These are phyloP conservation scores for Sardinella longiceps DNA, from an alignment of 2,797 vertebrate genomes.

Conservation along the genomic window DNA sequence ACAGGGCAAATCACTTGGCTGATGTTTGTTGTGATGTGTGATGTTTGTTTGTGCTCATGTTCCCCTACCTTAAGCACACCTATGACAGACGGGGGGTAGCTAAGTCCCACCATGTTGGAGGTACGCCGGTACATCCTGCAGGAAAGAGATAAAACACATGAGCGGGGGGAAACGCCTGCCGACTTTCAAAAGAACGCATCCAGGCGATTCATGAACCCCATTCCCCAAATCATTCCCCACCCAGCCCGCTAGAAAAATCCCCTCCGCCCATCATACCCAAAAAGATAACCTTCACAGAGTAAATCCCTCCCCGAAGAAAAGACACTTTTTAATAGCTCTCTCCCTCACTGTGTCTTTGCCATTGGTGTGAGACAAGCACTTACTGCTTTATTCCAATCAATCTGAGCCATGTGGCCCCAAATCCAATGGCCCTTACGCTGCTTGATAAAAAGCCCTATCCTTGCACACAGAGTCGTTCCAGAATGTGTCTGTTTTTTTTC, in stretches of 20 bases:
- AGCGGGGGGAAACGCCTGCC: not conserved
- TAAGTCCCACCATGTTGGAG: conserved; percentile 98
- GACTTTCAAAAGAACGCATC: not conserved
- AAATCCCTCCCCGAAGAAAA: not conserved
- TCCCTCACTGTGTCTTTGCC: not conserved
- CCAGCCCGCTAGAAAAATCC: not conserved
- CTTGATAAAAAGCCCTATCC: conserved; percentile 44
- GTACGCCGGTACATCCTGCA: conserved; percentile 96
- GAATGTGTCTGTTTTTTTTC: conserved; percentile 41
- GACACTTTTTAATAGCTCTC: not conserved
- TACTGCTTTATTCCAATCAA: conserved; percentile 32
- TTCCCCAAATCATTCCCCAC: no score
- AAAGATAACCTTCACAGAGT: not conserved
- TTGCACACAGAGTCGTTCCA: conserved; percentile 32
- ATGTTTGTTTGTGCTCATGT: not conserved
- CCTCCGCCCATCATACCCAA: not conserved
- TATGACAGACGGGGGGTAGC: conserved; percentile 93
- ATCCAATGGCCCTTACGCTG: not conserved
- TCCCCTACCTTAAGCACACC: conserved; percentile 89
- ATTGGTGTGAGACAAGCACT: not conserved
- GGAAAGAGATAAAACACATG: conserved; percentile 67
- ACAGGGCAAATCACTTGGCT: not conserved
- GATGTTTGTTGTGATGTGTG: not conserved
- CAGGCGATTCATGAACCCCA: not conserved
- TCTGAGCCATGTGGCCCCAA: conserved; percentile 25